A percentile compares a stretch with the other conserved stretches of the same genome.
phyloP scores from a whole-genome alignment of 2,797 vertebrate genomes.

The Phaenicophaeus curvirostris region DNA sequence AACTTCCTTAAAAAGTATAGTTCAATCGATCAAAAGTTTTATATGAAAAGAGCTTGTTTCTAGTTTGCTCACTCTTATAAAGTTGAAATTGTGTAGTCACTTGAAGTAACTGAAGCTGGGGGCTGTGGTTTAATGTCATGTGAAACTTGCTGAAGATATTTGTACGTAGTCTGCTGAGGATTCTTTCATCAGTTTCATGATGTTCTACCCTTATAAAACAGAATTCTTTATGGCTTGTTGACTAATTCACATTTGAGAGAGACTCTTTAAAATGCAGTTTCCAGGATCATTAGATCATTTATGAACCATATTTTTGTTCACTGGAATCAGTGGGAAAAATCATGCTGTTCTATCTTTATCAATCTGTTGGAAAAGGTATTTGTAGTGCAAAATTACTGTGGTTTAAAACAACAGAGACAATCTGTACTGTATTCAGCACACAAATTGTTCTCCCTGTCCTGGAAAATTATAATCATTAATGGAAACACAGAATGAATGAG shows the following conservation, averaged over 20 bases:
- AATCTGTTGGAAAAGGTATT: not conserved
- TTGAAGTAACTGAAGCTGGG: not conserved
- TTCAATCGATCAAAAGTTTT: not conserved
- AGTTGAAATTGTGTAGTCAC: not conserved
- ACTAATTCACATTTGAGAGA: not conserved
- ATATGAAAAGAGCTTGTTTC: not conserved
- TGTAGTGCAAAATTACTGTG: not conserved
- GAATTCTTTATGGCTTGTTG: not conserved
- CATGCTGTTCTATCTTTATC: not conserved
- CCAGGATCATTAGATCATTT: conserved; percentile 14
- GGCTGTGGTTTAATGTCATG: not conserved
- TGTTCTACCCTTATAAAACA: not conserved
- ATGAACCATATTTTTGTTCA: not conserved
- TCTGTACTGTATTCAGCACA: not conserved
- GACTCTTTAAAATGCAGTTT: not conserved
- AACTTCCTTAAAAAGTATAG: not conserved
- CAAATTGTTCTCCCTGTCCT: not conserved
- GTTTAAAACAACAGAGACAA: not conserved
- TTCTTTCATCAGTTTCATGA: not conserved
- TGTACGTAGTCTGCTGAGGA: not conserved
- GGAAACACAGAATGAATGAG: not conserved
- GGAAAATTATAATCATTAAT: not conserved
- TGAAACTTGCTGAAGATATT: not conserved
- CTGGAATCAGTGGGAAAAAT: not conserved
- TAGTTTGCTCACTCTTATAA: not conserved